Conservation (phyloP, 2,797 vertebrate genomes). For the Notolepis coatsorum region DNA sequence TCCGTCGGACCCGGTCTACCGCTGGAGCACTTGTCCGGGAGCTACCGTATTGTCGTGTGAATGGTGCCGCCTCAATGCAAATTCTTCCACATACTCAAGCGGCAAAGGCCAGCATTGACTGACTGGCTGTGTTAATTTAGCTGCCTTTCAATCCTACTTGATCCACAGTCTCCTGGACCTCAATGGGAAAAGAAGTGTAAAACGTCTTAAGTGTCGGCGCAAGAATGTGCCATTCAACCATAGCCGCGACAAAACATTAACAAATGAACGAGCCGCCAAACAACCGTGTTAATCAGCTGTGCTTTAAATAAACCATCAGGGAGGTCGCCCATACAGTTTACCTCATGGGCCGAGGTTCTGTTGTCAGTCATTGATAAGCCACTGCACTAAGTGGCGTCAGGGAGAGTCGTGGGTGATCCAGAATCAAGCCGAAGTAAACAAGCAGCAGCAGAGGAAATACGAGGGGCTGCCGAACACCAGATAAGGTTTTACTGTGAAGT, state of each 20-base stretch:
- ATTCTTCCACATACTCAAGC: conserved; percentile 77
- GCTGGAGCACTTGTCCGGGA: conserved; percentile 71
- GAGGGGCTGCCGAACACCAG: conserved; percentile 55
- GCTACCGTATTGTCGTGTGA: conserved; percentile 71
- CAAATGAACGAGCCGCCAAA: conserved; percentile 68
- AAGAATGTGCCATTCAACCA: conserved; percentile 73
- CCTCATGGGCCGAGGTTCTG: conserved; percentile 35
- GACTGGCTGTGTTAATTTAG: conserved; percentile 79
- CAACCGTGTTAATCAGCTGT: conserved; percentile 51
- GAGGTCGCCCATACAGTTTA: conserved; percentile 52
- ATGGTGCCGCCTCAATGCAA: conserved; percentile 74
- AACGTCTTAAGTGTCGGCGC: conserved; percentile 67
- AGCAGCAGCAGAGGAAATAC: conserved; percentile 42
- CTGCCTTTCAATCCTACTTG: conserved; percentile 76
- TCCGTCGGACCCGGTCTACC: conserved; percentile 60
- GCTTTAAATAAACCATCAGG: conserved; percentile 55
- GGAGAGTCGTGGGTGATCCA: conserved; percentile 63
- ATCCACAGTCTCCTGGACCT: conserved; percentile 65
- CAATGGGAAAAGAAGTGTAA: conserved; percentile 68
- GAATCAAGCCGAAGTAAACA: conserved; percentile 65
- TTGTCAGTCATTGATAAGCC: conserved; percentile 62
- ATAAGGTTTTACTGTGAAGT: conserved; percentile 28
- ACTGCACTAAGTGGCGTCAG: conserved; percentile 47
- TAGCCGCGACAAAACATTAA: conserved; percentile 60
- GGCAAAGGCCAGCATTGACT: conserved; percentile 75